These are phyloP conservation scores for Saccostrea cuccullata DNA, from an alignment of 1,140 invertebrate genomes.

Conservation along the genomic window DNA sequence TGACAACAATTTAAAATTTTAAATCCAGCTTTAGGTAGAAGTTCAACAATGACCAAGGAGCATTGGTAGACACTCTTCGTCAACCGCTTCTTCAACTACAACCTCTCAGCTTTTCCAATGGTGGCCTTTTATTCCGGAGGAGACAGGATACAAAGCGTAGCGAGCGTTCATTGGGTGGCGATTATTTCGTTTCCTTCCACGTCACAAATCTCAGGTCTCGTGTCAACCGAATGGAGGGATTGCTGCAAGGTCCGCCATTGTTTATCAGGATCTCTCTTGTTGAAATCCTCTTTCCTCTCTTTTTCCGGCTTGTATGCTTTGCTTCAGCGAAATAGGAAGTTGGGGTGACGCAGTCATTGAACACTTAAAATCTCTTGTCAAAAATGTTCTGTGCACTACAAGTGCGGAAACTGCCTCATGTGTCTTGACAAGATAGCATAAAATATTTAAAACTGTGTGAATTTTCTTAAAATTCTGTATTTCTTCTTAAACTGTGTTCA, in stretches of 20 bases:
- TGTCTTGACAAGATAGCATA: constrained; percentile 22
- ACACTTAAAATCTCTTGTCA: constrained; percentile 25
- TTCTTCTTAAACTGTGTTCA: no score
- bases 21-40: neutral
- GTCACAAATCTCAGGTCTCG: neutral
- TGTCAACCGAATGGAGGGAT: neutral
- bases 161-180: constrained; percentile 7
- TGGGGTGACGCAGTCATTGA: neutral
- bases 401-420: constrained; percentile 4
- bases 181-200: constrained; percentile 28
- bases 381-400: constrained; percentile 6
- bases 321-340: constrained; percentile 17
- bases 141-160: constrained; percentile 3
- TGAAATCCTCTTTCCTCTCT: constrained; percentile 35
- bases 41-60: neutral
- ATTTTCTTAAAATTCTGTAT: no score
- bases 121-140: constrained; percentile 22
- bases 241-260: neutral
- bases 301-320: constrained; percentile 6
- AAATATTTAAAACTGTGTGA: neutral
- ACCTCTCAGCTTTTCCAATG: constrained; percentile 16
- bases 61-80: neutral
- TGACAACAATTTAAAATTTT: neutral
- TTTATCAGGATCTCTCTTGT: constrained; percentile 29
- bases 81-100: neutral